These are phyloP conservation scores for Nasonia oneida DNA, from an alignment of 2,888 invertebrate species.

Conservation along the genomic window DNA sequence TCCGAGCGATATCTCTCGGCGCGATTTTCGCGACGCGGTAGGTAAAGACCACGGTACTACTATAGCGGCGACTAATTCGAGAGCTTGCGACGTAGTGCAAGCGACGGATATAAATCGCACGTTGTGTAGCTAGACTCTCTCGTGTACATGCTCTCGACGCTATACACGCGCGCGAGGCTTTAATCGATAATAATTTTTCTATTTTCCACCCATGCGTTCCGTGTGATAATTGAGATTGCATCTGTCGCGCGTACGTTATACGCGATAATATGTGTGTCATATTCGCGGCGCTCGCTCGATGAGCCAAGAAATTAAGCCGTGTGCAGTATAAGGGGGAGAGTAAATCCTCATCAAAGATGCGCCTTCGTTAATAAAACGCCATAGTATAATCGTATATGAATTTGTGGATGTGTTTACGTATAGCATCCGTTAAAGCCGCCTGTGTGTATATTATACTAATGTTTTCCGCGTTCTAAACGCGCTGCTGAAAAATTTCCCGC, in stretches of 20 bases:
- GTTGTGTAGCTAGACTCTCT: constrained; percentile 60
- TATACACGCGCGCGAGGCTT: background rate
- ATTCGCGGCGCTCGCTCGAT: constrained; percentile 65
- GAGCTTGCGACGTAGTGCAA: constrained; percentile 63
- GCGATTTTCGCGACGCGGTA: constrained; percentile 51
- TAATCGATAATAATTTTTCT: no score
- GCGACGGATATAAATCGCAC: constrained; percentile 67
- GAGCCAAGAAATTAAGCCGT: constrained; percentile 76
- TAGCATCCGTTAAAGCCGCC: background rate
- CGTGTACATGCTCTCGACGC: background rate
- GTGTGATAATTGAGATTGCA: constrained; percentile 68
- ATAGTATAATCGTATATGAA: background rate
- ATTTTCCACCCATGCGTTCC: background rate
- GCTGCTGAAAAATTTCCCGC: background rate
- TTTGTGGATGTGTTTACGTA: background rate
- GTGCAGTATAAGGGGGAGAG: constrained; percentile 47
- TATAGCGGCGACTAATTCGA: constrained; percentile 67
- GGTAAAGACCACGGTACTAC: background rate
- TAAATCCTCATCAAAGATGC: constrained; percentile 22
- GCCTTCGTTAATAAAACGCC: background rate
- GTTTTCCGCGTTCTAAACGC: constrained; percentile 4
- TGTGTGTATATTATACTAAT: constrained; percentile 1
- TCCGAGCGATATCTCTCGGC: constrained; percentile 36
- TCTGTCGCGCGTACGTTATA: background rate
- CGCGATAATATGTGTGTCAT: no score